Base-by-base conservation (phyloP, 2,797 vertebrate genomes). In the Paedocypris micromegethes region DNA sequence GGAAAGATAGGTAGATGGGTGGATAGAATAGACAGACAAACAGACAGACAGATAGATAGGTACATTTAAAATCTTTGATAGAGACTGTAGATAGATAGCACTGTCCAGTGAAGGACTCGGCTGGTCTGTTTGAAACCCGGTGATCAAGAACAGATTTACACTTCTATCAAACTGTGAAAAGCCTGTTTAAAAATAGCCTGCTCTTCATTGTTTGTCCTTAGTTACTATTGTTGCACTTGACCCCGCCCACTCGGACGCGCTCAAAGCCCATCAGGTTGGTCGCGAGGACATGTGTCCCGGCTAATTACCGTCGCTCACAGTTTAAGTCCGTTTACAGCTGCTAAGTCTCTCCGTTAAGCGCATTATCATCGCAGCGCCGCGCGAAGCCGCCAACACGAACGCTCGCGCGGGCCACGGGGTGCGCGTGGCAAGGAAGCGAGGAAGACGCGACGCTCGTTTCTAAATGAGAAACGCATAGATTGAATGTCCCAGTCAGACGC, bases 311-410 rank as follows among this genome's bases (percentile, higher is more conserved):
- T 86, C 79, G 82, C 72, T 81, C 81, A 80, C 70, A 79, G 45
- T 82, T 78, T 90, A 91, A 88, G 87, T 84, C 85, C 84, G 81
- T 75, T 75, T 86, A 62, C 84, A 82, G 85, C 87, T 85, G 85
- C 82, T 91, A 91, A 91, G 89, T 87, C 84, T 53, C 44, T 65
- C 72, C 75, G 48, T 77, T 80, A 78, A 85, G 78, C 89, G 86
- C 81, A 81, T 92, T 90, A 58, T 48, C 58, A 8, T 43, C 58
- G 58, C 54, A 61, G 53, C 39, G 68, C 68, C 82, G 80, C 78
- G 72, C 81, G 78, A 23, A 23, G 23, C 23, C 23, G 23, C 23
- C 23, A 84, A 82, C 82, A 84, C 77, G 61, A 82, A 60, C 66
- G 72, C 47, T 59, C 8, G 37, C 42, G 53, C 52, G 52, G 47